These are phyloP conservation scores for Tragelaphus buxtoni DNA, from an alignment of 2,113 vertebrate genomes.

Conservation along the genomic window DNA sequence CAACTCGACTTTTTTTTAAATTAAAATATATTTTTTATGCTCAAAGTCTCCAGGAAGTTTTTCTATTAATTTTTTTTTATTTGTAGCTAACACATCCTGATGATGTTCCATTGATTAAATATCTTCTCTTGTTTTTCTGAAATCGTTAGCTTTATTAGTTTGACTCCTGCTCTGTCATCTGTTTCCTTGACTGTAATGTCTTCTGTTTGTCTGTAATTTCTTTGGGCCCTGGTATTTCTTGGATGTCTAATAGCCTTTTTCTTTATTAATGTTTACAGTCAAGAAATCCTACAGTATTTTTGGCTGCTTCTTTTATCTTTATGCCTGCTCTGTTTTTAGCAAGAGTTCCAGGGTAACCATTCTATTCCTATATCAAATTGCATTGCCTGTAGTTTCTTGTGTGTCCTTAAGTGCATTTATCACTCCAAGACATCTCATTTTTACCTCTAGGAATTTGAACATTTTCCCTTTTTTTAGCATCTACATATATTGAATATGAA, in stretches of 20 bases:
- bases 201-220: neutral
- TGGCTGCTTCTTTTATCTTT: neutral
- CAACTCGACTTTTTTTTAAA: neutral
- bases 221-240: neutral
- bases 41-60: neutral
- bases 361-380: neutral
- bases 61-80: neutral
- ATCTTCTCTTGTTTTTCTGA: neutral
- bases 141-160: neutral
- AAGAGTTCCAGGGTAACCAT: neutral
- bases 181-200: neutral
- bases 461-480: neutral
- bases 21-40: neutral
- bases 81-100: neutral
- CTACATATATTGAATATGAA: neutral
- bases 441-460: neutral
- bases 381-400: neutral
- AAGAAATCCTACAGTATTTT: neutral
- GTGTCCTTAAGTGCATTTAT: neutral
- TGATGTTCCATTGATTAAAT: neutral
- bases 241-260: neutral
- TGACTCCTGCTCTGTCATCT: neutral
- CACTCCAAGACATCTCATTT: neutral
- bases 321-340: neutral
- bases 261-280: neutral